Conservation (phyloP, 2,797 vertebrate species). For the Poecile montanus region DNA sequence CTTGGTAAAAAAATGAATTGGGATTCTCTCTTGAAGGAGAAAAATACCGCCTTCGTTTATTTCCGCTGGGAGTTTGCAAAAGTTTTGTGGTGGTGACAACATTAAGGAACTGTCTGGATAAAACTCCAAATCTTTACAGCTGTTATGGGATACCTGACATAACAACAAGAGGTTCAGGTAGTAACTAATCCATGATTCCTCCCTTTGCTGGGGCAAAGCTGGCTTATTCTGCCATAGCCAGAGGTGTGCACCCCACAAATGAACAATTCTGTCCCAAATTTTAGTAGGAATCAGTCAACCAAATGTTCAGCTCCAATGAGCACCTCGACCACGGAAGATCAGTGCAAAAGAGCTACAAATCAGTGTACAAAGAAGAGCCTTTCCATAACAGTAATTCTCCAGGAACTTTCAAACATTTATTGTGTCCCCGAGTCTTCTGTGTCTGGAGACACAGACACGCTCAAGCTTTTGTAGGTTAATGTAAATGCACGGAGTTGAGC, state of each 20-base stretch:
- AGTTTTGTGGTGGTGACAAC: not conserved
- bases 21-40: not conserved
- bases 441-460: constrained; percentile 16
- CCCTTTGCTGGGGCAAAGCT: not conserved
- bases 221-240: not conserved
- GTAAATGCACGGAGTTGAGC: not conserved
- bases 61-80: rapidly evolving
- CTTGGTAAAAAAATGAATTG: not conserved
- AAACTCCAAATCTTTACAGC: not conserved
- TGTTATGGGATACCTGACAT: not conserved
- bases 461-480: constrained; percentile 23
- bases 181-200: not conserved
- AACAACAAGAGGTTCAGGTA: not conserved
- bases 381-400: not conserved
- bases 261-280: not conserved
- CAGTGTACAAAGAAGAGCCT: not conserved
- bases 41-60: rapidly evolving
- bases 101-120: not conserved
- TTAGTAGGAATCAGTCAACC: not conserved
- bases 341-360: not conserved
- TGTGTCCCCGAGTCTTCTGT: not conserved
- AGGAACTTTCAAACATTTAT: not conserved
- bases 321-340: not conserved
- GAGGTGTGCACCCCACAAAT: rapidly evolving
- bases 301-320: not conserved